Evolutionary conservation across 2,797 vertebrate species (phyloP).

Genomic region (Delichon dasypus): DNA sequence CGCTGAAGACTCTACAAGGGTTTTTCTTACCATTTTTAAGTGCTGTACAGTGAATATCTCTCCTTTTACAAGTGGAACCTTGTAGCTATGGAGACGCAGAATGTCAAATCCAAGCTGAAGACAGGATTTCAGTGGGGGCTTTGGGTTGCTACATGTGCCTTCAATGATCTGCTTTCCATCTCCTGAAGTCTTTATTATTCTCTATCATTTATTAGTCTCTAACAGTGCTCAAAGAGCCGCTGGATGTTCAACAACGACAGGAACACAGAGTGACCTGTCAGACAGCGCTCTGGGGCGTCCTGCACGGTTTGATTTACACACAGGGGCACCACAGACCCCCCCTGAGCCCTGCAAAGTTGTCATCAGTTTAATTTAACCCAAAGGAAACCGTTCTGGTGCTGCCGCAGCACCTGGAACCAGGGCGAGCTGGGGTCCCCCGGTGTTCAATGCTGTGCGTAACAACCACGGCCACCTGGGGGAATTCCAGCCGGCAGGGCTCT

Average conservation of each 20-base stretch:
- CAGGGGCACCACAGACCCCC: neutral
- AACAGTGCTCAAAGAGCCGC: neutral
- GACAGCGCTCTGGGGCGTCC: accelerated
- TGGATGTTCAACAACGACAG: accelerated
- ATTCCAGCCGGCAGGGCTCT: neutral
- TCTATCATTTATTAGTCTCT: neutral
- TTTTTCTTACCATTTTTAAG: neutral
- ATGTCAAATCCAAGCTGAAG: constrained; percentile 50
- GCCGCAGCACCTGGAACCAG: neutral
- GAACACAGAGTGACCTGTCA: neutral
- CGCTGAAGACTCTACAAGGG: neutral
- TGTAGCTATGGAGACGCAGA: constrained; percentile 71
- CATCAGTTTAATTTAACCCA: neutral
- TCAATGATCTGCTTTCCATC: neutral
- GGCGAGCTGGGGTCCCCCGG: neutral
- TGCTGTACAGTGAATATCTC: neutral
- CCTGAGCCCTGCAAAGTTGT: neutral
- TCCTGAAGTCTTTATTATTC: neutral
- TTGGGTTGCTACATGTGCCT: constrained; percentile 2
- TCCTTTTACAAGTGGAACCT: constrained; percentile 57
- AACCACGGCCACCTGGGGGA: neutral
- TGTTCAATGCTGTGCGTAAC: neutral
- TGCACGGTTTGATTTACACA: neutral
- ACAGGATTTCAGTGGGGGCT: constrained; percentile 31
- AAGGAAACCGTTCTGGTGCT: neutral